Conservation (phyloP, 2,888 invertebrate species). For the Villa cingulata region DNA sequence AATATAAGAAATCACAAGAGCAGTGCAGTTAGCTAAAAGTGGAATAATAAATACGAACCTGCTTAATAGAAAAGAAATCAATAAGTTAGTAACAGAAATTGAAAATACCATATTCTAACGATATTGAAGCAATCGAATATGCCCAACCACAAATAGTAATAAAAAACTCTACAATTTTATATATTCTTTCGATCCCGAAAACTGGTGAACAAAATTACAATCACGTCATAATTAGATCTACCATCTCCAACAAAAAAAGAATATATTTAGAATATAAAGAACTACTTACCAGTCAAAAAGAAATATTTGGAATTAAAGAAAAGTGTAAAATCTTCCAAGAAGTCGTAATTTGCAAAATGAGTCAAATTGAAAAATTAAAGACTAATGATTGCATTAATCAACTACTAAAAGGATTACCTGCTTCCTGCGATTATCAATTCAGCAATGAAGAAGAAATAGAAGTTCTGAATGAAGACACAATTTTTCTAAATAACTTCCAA, state of each 20-base stretch:
- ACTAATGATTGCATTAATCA: no score
- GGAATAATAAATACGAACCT: no score
- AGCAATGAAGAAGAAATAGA: no score
- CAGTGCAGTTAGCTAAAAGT: no score
- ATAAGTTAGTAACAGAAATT: neutral
- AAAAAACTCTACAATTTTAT: neutral
- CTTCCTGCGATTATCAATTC: no score
- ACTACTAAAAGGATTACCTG: no score
- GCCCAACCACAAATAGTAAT: neutral
- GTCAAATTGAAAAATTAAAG: neutral
- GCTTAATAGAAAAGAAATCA: no score
- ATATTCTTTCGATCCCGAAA: neutral
- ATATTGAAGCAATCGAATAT: constrained; percentile 1
- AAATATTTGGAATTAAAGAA: neutral
- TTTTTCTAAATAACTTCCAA: no score
- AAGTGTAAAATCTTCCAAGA: neutral
- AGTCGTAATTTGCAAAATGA: neutral
- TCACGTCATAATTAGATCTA: neutral
- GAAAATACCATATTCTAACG: constrained; percentile 2
- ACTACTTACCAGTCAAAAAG: neutral
- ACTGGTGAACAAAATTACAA: no score
- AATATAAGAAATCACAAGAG: no score
- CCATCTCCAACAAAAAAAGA: neutral
- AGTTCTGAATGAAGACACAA: no score
- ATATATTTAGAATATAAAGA: neutral